A percentile compares a stretch with the other conserved stretches of the same genome.
Conservation (phyloP, 2,113 vertebrate species). For the Callocephalon fimbriatum region DNA sequence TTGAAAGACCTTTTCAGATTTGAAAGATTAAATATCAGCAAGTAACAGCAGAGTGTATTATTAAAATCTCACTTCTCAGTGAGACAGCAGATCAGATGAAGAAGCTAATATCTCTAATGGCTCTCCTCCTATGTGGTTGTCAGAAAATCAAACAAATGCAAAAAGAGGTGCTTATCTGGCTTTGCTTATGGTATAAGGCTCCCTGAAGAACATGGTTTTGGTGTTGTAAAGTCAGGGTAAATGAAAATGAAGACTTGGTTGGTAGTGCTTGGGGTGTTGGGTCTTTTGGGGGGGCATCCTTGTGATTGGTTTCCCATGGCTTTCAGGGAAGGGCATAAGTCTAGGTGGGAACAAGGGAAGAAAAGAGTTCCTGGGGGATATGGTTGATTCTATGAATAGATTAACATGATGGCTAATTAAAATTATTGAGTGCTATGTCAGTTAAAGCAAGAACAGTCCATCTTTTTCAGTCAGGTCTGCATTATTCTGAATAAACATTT, state of each 20-base stretch:
- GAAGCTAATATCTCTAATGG: neutral
- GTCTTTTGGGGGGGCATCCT: fast-evolving
- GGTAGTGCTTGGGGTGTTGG: neutral
- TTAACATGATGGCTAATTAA: neutral
- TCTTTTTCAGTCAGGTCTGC: neutral
- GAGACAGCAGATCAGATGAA: neutral
- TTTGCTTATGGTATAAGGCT: fast-evolving
- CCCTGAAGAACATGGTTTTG: neutral
- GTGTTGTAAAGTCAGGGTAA: neutral
- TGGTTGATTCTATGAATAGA: fast-evolving
- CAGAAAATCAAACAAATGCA: neutral
- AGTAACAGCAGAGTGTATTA: neutral
- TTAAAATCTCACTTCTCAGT: neutral
- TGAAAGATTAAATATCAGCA: neutral
- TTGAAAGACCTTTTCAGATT: neutral
- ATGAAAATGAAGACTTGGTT: neutral
- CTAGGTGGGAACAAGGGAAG: neutral
- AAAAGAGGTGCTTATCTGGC: neutral
- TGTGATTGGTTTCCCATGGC: neutral
- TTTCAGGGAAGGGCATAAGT: neutral
- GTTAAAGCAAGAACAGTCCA: neutral
- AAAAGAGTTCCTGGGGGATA: neutral
- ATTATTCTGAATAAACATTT: neutral
- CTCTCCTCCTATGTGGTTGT: neutral
- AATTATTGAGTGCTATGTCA: neutral